Conservation (phyloP, 2,113 vertebrate species). For the Tonatia bakeri region DNA sequence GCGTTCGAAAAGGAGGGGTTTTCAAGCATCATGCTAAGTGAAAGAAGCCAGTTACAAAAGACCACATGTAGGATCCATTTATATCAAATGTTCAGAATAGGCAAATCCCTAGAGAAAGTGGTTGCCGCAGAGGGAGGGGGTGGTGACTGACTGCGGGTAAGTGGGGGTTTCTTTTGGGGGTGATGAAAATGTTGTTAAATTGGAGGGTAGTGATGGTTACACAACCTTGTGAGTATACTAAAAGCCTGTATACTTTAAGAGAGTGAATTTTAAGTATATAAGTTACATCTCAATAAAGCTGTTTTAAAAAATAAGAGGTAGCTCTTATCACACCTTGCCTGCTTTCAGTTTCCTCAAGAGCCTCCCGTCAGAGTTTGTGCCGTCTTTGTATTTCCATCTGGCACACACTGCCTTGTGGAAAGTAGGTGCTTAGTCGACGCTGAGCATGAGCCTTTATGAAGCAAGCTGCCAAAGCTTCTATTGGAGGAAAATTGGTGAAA, state of each 20-base stretch:
- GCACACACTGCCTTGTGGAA: not conserved
- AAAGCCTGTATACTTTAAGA: not conserved
- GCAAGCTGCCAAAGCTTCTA: not conserved
- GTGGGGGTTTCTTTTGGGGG: not conserved
- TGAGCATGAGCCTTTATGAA: not conserved
- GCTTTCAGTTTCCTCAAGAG: not conserved
- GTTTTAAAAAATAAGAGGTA: not conserved
- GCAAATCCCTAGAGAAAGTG: not conserved
- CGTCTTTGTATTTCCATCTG: not conserved
- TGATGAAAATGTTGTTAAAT: not conserved
- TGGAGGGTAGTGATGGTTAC: not conserved
- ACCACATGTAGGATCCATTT: not conserved
- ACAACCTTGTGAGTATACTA: not conserved
- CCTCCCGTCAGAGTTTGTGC: not conserved
- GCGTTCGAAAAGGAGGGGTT: not conserved
- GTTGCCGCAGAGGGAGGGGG: not conserved
- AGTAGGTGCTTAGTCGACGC: not conserved
- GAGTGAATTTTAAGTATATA: not conserved
- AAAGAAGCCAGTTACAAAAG: not conserved
- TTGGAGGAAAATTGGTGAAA: not conserved
- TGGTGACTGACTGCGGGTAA: not conserved
- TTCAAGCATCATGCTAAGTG: not conserved
- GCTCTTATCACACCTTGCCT: not conserved
- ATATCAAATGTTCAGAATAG: not conserved
- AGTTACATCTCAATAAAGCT: not conserved